A percentile compares a stretch with the other conserved stretches of the same genome.
These are phyloP conservation scores for Beroe forskalii DNA, from an alignment of 37 sponge, comb jelly and placozoan species.

Conservation along the genomic window DNA sequence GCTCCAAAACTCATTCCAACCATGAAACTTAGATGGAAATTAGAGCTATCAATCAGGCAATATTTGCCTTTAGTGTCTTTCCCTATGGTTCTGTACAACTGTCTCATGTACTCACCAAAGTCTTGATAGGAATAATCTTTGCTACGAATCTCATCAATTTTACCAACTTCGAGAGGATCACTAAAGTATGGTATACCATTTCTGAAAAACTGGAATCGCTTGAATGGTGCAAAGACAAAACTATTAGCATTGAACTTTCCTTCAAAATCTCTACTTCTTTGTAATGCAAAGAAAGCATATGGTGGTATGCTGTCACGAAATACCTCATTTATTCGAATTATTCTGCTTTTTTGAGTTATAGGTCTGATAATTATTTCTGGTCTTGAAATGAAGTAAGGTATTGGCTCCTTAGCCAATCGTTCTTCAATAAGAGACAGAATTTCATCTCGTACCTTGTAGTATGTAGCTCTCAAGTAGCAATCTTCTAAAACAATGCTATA, in stretches of 20 bases:
- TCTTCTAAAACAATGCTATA: conserved; percentile 24
- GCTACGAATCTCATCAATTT: not conserved
- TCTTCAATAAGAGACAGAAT: conserved; percentile 6
- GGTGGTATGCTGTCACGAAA: not conserved
- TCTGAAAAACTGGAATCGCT: not conserved
- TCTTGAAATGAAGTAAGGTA: conserved; percentile 28
- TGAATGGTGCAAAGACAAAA: not conserved
- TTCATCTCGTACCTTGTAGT: not conserved
- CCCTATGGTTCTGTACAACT: not conserved
- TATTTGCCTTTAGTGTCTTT: not conserved
- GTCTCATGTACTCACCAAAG: not conserved
- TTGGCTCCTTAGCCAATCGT: conserved; percentile 5
- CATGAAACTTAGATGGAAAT: not conserved
- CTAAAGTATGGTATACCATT: not conserved
- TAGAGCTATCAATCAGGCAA: not conserved
- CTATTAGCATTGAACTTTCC: not conserved
- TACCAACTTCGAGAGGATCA: not conserved
- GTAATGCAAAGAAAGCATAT: not conserved
- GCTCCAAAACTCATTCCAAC: conserved; percentile 10
- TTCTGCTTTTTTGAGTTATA: not conserved
- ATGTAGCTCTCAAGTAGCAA: not conserved
- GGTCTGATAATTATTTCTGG: conserved; percentile 53
- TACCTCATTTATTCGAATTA: not conserved
- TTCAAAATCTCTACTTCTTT: not conserved
- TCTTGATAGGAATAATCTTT: not conserved